These are phyloP conservation scores for Sminthurides bifidus DNA, from an alignment of 1,140 invertebrate genomes.

Conservation along the genomic window DNA sequence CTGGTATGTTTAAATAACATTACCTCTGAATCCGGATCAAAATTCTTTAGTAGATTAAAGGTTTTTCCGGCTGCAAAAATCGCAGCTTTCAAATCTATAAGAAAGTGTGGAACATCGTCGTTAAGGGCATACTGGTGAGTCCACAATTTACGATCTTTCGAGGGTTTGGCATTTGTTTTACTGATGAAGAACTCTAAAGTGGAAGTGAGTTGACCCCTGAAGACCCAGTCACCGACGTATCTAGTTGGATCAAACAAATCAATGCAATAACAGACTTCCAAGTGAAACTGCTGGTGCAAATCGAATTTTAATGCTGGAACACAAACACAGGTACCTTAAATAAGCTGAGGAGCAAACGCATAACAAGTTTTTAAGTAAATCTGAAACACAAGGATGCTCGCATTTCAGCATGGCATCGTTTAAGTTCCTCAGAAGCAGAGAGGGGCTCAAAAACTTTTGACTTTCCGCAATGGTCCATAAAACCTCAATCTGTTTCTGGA, in stretches of 20 bases:
- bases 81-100: slow-evolving; percentile 3
- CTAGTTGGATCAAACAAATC: slow-evolving; percentile 5
- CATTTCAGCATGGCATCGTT: slow-evolving; percentile 15
- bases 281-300: background rate
- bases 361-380: slow-evolving; percentile 21
- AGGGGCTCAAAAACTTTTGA: background rate
- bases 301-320: background rate
- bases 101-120: slow-evolving; percentile 18
- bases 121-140: slow-evolving; percentile 23
- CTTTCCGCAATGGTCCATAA: slow-evolving; percentile 12
- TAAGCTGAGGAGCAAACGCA: slow-evolving; percentile 16
- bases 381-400: slow-evolving; percentile 11
- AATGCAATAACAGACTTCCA: background rate
- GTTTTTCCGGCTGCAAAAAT: slow-evolving; percentile 30
- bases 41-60: slow-evolving; percentile 17
- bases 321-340: slow-evolving; percentile 8
- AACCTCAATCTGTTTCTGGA: slow-evolving; percentile 11
- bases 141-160: slow-evolving; percentile 25
- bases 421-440: slow-evolving; percentile 1
- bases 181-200: slow-evolving; percentile 25
- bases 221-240: slow-evolving; percentile 29
- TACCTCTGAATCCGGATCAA: too few relatives aligned
- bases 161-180: background rate
- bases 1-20: too few relatives aligned
- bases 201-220: slow-evolving; percentile 16